phyloP scores from a whole-genome alignment of 2,888 invertebrate genomes.

The Apamea epomidion region DNA sequence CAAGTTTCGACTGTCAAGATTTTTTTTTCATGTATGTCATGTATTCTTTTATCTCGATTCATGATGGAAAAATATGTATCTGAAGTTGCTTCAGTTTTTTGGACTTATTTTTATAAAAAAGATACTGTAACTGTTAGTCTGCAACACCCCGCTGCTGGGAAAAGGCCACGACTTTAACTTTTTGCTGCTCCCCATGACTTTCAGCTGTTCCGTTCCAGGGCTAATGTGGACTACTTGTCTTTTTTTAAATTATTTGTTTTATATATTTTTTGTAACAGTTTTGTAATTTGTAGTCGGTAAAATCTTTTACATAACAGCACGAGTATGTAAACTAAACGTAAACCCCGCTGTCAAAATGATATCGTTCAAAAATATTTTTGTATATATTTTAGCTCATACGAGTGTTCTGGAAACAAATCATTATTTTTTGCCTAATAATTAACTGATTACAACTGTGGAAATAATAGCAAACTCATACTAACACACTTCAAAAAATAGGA shows the following conservation, averaged over 20 bases:
- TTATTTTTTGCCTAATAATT: not conserved
- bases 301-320: too few relatives aligned
- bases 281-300: not conserved
- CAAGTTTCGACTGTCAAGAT: conserved; percentile 39
- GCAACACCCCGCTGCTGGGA: not conserved
- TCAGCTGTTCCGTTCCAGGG: too few relatives aligned
- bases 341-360: conserved; percentile 16
- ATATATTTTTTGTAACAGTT: not conserved
- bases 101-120: not conserved
- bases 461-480: not conserved
- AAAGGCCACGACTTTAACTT: not conserved
- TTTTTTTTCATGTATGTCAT: not conserved
- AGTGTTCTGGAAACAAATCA: not conserved
- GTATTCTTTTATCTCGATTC: not conserved
- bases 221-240: too few relatives aligned
- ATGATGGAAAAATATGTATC: fast-evolving
- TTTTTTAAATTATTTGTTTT: not conserved
- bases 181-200: not conserved
- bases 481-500: not conserved
- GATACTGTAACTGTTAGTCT: not conserved
- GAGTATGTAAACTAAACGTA: conserved; percentile 25
- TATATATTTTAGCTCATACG: not conserved
- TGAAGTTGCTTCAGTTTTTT: too few relatives aligned
- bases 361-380: conserved; percentile 28
- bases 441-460: not conserved